Percentiles rank a stretch among this genome's conserved stretches.
phyloP scores from a whole-genome alignment of 2,888 invertebrate genomes.

The Oxyteleia sp. region DNA sequence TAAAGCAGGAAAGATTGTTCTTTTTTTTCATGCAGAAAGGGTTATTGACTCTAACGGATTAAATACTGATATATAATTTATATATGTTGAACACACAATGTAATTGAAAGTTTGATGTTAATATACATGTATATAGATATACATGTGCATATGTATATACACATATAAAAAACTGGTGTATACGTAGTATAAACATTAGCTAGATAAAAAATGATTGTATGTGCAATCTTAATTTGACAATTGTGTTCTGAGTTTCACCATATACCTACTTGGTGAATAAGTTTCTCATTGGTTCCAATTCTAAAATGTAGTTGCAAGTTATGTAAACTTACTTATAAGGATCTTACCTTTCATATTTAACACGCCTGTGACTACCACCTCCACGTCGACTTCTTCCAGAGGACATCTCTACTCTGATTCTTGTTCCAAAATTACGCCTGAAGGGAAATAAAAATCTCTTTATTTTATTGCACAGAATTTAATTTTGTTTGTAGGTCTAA shows the following conservation, averaged over 20 bases:
- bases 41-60: too few relatives aligned
- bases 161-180: too few relatives aligned
- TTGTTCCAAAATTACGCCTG: conserved; percentile 95
- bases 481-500: too few relatives aligned
- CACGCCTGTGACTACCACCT: conserved; percentile 88
- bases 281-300: conserved; percentile 76
- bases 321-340: conserved; percentile 29
- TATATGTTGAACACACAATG: not conserved
- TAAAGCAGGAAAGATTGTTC: too few relatives aligned
- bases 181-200: too few relatives aligned
- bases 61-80: not conserved
- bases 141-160: too few relatives aligned
- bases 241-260: conserved; percentile 75
- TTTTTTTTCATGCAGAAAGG: too few relatives aligned
- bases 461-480: too few relatives aligned
- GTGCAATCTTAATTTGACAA: conserved; percentile 76
- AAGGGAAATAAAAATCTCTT: conserved; percentile 77
- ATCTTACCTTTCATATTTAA: conserved; percentile 85
- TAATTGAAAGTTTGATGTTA: too few relatives aligned
- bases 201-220: conserved; percentile 55
- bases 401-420: conserved; percentile 97
- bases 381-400: conserved; percentile 94
- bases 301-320: conserved; percentile 77
- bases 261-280: conserved; percentile 82
- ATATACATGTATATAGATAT: too few relatives aligned